Evolutionary conservation across 2,113 vertebrate species (phyloP).

Genomic region (Narcine bancroftii): DNA sequence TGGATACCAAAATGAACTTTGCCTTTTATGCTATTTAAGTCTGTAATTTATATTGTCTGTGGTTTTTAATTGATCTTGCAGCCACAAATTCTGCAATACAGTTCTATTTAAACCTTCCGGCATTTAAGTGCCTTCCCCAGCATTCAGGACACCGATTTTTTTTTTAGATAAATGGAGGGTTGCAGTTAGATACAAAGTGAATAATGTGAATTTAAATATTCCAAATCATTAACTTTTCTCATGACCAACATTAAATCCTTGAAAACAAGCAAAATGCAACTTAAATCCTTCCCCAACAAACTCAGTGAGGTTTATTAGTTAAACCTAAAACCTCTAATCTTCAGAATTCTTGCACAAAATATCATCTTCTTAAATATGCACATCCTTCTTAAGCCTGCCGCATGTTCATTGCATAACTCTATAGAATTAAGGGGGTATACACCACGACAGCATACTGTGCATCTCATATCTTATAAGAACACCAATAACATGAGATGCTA

Average conservation of each 20-base stretch:
- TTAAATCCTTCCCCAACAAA: not conserved
- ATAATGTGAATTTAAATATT: not conserved
- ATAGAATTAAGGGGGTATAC: slow-evolving; percentile 30
- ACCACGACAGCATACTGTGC: slow-evolving; percentile 27
- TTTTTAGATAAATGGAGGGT: not conserved
- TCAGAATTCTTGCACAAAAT: not conserved
- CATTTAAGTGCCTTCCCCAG: not conserved
- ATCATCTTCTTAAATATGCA: slow-evolving; percentile 6
- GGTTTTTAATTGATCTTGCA: not conserved
- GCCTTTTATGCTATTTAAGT: not conserved
- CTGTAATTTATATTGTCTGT: not conserved
- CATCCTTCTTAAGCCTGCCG: slow-evolving; percentile 4
- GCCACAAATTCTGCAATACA: not conserved
- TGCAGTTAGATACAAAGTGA: not conserved
- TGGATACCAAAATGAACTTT: not conserved
- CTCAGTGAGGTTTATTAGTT: not conserved
- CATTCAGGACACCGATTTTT: not conserved
- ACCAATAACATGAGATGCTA: slow-evolving; percentile 37
- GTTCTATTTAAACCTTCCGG: not conserved
- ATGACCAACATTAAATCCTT: not conserved
- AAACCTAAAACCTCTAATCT: slow-evolving; percentile 15
- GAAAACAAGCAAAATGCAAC: slow-evolving; percentile 15
- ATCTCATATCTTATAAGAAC: slow-evolving; percentile 37
- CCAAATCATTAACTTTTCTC: not conserved
- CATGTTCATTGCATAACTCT: slow-evolving; percentile 19